Conservation (phyloP, 2,888 invertebrate species). For the Heliconius hortense region DNA sequence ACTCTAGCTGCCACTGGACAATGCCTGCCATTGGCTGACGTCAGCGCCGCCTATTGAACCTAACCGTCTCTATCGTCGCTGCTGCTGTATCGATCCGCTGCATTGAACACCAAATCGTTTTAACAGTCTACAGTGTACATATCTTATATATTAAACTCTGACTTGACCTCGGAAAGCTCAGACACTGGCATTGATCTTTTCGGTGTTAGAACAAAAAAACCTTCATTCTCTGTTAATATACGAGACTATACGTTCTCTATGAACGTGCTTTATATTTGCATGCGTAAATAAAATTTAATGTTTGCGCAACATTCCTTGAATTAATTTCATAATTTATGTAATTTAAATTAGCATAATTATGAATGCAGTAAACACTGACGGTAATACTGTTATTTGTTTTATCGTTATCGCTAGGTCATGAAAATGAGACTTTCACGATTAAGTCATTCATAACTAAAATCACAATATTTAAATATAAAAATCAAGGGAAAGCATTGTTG, state of each 20-base stretch:
- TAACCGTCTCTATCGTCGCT: constrained; percentile 61
- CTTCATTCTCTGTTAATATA: constrained; percentile 27
- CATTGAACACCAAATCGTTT: constrained; percentile 59
- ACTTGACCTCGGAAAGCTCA: constrained; percentile 44
- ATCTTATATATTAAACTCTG: constrained; percentile 38
- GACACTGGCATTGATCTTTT: constrained; percentile 48
- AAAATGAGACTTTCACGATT: constrained; percentile 46
- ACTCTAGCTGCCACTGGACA: constrained; percentile 67
- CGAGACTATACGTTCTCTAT: background rate
- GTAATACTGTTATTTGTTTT: background rate
- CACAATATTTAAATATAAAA: constrained; percentile 50
- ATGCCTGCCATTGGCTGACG: constrained; percentile 66
- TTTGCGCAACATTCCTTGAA: background rate
- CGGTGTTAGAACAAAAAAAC: constrained; percentile 33
- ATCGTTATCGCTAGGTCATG: constrained; percentile 21
- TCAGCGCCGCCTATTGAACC: constrained; percentile 72
- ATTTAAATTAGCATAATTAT: constrained; percentile 2
- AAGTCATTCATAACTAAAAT: constrained; percentile 57
- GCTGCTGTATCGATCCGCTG: constrained; percentile 74
- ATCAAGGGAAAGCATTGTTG: constrained; percentile 64
- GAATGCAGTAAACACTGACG: constrained; percentile 1
- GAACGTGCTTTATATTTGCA: background rate
- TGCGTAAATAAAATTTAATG: background rate
- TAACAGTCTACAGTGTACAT: constrained; percentile 40
- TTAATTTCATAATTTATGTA: background rate